Evolutionary conservation across 2,888 invertebrate genomes (phyloP), one percentile per base, ranked within the genome.

Genomic region (Eilema depressum): DNA sequence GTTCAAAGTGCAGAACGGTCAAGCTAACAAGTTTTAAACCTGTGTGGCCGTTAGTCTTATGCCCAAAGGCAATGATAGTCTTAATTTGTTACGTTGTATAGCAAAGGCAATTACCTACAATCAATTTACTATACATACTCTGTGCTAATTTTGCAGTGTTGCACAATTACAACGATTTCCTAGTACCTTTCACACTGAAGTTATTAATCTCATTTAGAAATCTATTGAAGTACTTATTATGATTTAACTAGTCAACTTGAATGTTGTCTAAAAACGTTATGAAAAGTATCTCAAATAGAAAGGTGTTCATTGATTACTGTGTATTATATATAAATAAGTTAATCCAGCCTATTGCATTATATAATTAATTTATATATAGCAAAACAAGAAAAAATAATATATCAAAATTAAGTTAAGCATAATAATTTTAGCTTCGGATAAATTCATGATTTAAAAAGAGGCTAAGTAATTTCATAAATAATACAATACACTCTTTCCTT

Each of bases 1-100:
- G 77, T 78, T 82, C 82, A 83, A 33, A 83, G 82, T 76, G 78
- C 78, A 75, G 53, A 33, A 4, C 23, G 2, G 25, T 60, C 23
- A 25, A 12, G 14, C 17, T 33, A 68, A 67, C 23, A 60, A 70
- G 30, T 63, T 63, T 57, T 47, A 23, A 65, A 60, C n/a, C 25
- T 65, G 65, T 71, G 53, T 59, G 33, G 68, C 23, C 17, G 37
- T 68, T 28, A 41, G 47, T 41, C n/a, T 33, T 20, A 37, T 17
- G 26, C 53, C 61, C 26, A 23, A 26, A 62, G 66, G 70, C 62
- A 53, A 33, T 69, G 20, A n/a, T 62, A 28, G 30, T 61, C 26
- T 56, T 61, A 53, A 65, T 41, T 62, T 62, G 56, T 66, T 57
- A 66, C n/a, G 26, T 47, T 62, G 59, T 66, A 53, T 56, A 33